Evolutionary conservation across 64 coral and sea anemone genomes (phyloP).

Genomic region (Cladopsammia gracilis): DNA sequence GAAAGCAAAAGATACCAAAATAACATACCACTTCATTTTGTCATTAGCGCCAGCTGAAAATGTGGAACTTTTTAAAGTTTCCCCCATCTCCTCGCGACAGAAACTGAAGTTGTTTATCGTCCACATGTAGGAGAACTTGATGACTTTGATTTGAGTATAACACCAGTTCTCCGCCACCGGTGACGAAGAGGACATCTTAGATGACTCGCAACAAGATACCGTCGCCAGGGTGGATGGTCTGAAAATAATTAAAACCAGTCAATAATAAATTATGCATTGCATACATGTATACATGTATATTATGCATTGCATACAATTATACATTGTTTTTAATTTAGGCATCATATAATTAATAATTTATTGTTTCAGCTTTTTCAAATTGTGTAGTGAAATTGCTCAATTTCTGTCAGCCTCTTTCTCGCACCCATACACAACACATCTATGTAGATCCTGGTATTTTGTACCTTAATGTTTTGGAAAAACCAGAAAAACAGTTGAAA

Average conservation of each 20-base stretch:
- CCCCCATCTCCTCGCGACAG: conserved; percentile 98
- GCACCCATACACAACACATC: too few relatives aligned
- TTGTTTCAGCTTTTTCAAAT: too few relatives aligned
- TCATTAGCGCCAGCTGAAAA: conserved; percentile 99
- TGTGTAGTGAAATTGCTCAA: too few relatives aligned
- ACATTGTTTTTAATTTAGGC: too few relatives aligned
- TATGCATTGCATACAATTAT: too few relatives aligned
- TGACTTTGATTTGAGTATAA: conserved; percentile 99
- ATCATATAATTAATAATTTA: too few relatives aligned
- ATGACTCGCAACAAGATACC: conserved; percentile 78
- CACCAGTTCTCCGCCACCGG: conserved; percentile 99
- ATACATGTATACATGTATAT: too few relatives aligned
- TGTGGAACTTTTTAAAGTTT: conserved; percentile 98
- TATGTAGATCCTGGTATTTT: too few relatives aligned
- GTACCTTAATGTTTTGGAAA: too few relatives aligned
- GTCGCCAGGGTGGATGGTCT: conserved; percentile 85
- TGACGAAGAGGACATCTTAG: conserved; percentile 91
- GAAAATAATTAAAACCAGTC: not conserved
- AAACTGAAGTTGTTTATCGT: conserved; percentile 99
- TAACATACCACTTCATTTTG: conserved; percentile 99
- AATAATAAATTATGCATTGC: too few relatives aligned
- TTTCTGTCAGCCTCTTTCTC: too few relatives aligned
- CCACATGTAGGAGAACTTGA: conserved; percentile 99
- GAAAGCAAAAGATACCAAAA: not conserved
- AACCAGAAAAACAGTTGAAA: too few relatives aligned